Conservation (phyloP, 2,797 vertebrate species). For the Decapterus maruadsi region DNA sequence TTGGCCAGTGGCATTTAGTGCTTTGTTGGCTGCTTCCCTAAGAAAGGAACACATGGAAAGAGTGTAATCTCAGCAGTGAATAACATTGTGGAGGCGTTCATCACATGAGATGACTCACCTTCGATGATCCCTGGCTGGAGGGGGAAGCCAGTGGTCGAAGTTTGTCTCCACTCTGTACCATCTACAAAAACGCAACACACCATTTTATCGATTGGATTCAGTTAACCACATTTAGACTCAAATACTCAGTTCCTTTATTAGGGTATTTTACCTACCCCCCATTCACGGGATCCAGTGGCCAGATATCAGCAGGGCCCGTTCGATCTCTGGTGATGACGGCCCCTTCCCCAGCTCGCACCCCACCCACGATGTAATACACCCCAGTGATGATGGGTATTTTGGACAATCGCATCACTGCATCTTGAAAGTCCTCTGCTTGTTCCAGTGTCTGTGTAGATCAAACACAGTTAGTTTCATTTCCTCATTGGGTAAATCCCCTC, state of each 20-base stretch:
- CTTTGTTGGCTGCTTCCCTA: constrained; percentile 91
- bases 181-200: constrained; percentile 74
- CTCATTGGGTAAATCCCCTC: neutral
- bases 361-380: constrained; percentile 95
- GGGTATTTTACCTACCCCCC: constrained; percentile 87
- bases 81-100: neutral
- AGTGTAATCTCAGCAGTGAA: neutral
- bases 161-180: constrained; percentile 97
- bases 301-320: constrained; percentile 89
- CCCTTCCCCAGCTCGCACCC: constrained; percentile 86
- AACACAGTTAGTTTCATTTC: constrained; percentile 27
- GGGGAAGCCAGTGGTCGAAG: constrained; percentile 93
- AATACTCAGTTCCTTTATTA: neutral
- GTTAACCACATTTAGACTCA: neutral
- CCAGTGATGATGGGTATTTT: constrained; percentile 90
- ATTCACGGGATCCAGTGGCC: constrained; percentile 88
- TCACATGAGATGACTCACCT: constrained; percentile 79
- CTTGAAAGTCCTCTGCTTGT: constrained; percentile 87
- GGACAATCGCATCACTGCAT: constrained; percentile 88
- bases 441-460: constrained; percentile 86
- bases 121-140: constrained; percentile 85
- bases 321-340: constrained; percentile 92
- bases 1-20: constrained; percentile 91
- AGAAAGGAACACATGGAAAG: constrained; percentile 24
- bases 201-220: neutral